Base-by-base conservation (phyloP, 2,797 vertebrate species). In the Hypotaenidia okinawae region DNA sequence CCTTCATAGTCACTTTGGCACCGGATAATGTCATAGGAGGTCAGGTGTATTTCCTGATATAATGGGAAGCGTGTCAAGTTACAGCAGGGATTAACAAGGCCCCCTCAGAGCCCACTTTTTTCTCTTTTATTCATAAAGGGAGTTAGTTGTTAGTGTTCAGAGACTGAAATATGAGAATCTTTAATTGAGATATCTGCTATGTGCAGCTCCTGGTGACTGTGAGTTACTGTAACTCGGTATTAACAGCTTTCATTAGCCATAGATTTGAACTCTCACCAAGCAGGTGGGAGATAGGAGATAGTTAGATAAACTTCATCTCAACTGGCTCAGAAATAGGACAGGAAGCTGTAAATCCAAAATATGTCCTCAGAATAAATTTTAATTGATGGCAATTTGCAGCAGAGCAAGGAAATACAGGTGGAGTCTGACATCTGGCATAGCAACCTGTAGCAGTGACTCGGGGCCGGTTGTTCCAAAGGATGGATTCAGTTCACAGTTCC, bases 21-120 rank as follows among this genome's bases (percentile, higher is more conserved):
- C 78, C 13, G 8, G 58, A 23, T 37, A 45, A 58, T 70, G 87
- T 72, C 82, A 51, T 19, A 81, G 70, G 64, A 87, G 87, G 78
- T 93, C 92, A 89, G 33, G 33, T 80, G 58, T 16, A 27, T 67
- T 82, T 88, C 63, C 73, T 87, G 85, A 22, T 41, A 1, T 9
- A 37, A 57, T 45, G 41, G 45, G 67, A 74, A 82, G 28, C 18
- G 9, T 30, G 2, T 52, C 39, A 67, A 54, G 54, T 75, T 86
- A 64, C 63, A 92, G 77, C 21, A 75, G 72, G 80, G 85, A 89
- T 91, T 87, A 79, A 90, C 72, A 57, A 93, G 62, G 7, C 13
- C 3, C 13, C 33, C 30, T 35, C 51, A 84, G 19, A n/a, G 11
- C 27, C 58, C 15, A 6, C 6, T 7, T 91, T 91, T 90, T 83